phyloP scores from a whole-genome alignment of 30 jellyfish, hydroid and myxozoan genomes.

The Pseudorhiza aurosa region DNA sequence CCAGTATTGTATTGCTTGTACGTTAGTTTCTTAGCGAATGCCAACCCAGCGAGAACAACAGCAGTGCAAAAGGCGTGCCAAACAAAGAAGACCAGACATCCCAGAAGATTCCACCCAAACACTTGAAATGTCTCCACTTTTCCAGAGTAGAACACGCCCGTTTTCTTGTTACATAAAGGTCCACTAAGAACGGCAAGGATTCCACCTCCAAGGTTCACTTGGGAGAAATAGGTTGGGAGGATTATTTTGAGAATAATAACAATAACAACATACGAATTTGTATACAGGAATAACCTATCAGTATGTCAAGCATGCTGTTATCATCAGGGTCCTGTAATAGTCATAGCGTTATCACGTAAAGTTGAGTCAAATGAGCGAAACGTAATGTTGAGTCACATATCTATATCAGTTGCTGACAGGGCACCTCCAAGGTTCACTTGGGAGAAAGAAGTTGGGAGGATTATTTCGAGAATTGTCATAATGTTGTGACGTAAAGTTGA shows the following conservation, averaged over 20 bases:
- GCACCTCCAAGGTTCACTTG: neutral
- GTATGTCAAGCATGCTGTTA: too few relatives aligned
- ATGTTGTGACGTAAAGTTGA: too few relatives aligned
- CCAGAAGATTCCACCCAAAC: constrained; percentile 93
- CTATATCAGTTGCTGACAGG: neutral
- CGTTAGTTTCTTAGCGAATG: constrained; percentile 30
- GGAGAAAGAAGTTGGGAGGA: neutral
- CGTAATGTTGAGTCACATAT: too few relatives aligned
- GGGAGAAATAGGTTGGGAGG: too few relatives aligned
- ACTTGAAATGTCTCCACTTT: constrained; percentile 34
- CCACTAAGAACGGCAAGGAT: constrained; percentile 83
- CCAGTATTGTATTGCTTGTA: constrained; percentile 30
- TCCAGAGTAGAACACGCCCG: constrained; percentile 79
- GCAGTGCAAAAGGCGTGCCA: constrained; percentile 80
- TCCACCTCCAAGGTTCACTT: constrained; percentile 96
- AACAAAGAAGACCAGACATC: constrained; percentile 76
- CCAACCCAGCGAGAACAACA: constrained; percentile 50
- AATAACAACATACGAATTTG: too few relatives aligned
- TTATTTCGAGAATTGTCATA: neutral
- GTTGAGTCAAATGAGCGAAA: too few relatives aligned
- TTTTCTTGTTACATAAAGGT: constrained; percentile 51
- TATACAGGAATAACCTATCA: too few relatives aligned
- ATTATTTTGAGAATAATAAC: too few relatives aligned
- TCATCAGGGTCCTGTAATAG: too few relatives aligned
- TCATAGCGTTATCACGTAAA: too few relatives aligned